Base-by-base conservation (phyloP, 2,113 vertebrate genomes). In the Hippoglossus stenolepis region DNA sequence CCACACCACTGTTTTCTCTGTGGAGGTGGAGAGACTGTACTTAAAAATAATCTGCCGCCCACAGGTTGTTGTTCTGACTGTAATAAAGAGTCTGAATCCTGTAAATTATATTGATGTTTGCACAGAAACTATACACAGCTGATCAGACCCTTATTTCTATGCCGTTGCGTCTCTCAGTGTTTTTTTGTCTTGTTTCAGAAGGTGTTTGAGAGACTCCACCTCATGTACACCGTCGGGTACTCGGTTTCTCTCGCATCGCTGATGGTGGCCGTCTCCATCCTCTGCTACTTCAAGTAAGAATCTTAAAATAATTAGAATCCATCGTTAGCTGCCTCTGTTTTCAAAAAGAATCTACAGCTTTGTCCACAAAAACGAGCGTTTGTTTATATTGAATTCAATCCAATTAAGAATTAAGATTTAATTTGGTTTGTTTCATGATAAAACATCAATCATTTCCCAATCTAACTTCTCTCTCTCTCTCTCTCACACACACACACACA, bases 181-280 rank as follows among this genome's bases (percentile, higher is more conserved):
- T 40, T 89, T n/a, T 76, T 3, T 21, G 23, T 83, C 81, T 73
- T 66, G 83, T 59, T 45, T 59, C 87, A 96, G 96, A 95, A 96
- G 83, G 95, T 98, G 79, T 98, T 98, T 87, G 92, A 95, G 28
- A 93, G 97, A n/a, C 94, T 98, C 65, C 95, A 96, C 73, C 86
- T 97, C 80, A 97, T 98, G 92, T 98, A 98, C 91, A 98, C 97
- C 0, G 59, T 95, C 0, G 97, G 97, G 59, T 98, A 98, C 90
- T 97, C 97, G 53, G 81, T 97, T 79, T 97, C 96, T 72, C 91
- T 97, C 26, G 91, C 92, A 11, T 96, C 96, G 0, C 92, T 98
- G 66, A 54, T 96, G 4, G 92, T 95, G 0, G 96, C 97, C 0
- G 92, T 97, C 79, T 95, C 92, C 91, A 96, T 97, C 86, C 95